Evolutionary conservation across 2,113 vertebrate species (phyloP), one percentile per base, ranked within the genome.

Genomic region (Melanocharis versteri): DNA sequence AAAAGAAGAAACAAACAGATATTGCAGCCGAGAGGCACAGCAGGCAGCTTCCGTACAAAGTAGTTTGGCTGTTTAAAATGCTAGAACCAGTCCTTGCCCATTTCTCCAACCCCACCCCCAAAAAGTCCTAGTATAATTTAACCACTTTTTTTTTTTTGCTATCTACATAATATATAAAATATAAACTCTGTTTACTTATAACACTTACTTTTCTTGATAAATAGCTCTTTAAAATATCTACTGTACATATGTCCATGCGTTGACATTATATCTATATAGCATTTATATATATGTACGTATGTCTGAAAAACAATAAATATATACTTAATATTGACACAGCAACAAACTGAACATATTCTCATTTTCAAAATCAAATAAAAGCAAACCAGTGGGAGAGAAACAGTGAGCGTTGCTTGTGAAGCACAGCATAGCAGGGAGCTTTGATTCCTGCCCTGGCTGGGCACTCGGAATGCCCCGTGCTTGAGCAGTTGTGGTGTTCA

Each of bases 101-200:
- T 79, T 89, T 94, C 96, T 96, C 93, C 94, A 96, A 92, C 85
- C 96, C 97, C 91, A 83, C 80, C 94, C 89, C 90, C 45, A 64
- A 73, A 95, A 97, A 93, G 83, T 96, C 92, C 87, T 97, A 89
- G 95, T 97, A 98, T 97, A 98, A 98, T 98, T 98, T 98, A 98
- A 98, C 96, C 89, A 88, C 93, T 92, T 94, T 70, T 75, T 96
- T 45, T 64, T 76, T 95, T 97, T 97, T 96, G 28, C 97, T 98
- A 98, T 98, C 94, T 96, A 98, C 97, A 98, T 97, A 97, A 98
- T 98, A 98, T 98, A 98, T 96, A 98, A 99, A 98, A 98, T 98
- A 98, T 98, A 98, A 97, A 98, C 97, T 98, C 98, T 98, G 96
- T 98, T 98, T 98, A 97, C 98, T 97, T 98, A 98, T 98, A 98